Base-by-base conservation (phyloP, 2,888 invertebrate species). In the Catocala nupta region DNA sequence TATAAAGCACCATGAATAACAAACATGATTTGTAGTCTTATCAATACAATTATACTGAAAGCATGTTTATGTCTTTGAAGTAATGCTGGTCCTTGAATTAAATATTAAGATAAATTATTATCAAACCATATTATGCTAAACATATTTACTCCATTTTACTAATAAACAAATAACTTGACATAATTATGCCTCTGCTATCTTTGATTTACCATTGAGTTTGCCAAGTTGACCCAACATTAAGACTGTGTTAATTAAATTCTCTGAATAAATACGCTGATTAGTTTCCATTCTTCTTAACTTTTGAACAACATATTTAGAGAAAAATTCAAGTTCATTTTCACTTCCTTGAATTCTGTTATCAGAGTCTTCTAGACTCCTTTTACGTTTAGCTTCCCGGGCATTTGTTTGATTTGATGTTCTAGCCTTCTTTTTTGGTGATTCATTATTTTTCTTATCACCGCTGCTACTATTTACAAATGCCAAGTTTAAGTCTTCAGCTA, bases 191-290 rank as follows among this genome's bases (percentile, higher is more conserved):
- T 92, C 90, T 55, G 74, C 64, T 73, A 94, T 87, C 83, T 92
- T 93, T 39, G 91, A 91, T 86, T 93, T 94, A 9, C 89, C 92
- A 80, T 89, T 91, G 36, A 94, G 78, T 81, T 90, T 88, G 8
- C 89, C 88, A 11, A 94, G 84, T 77, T 94, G 94, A 45, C 94
- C 94, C 25, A 94, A 73, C 94, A 94, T 94, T 5, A 94, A 86
- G 4, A 92, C 93, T 59, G 94, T 93, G 64, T 94, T 93, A n/a
- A 94, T 93, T 78, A 94, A 83, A 75, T 94, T 94, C 76, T 94
- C 94, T 11, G 94, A 92, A 77, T 93, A 94, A 71, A 94, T 94
- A 58, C 94, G 90, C 66, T 94, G 94, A 71, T 93, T 92, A 6
- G 93, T 93, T 77, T 93, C 94, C 94, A 94, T 94, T 83, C 78